Percentiles rank a stretch among this genome's conserved stretches.
These are phyloP conservation scores for Diphyllodes magnificus DNA, from an alignment of 2,113 vertebrate species.

Conservation along the genomic window DNA sequence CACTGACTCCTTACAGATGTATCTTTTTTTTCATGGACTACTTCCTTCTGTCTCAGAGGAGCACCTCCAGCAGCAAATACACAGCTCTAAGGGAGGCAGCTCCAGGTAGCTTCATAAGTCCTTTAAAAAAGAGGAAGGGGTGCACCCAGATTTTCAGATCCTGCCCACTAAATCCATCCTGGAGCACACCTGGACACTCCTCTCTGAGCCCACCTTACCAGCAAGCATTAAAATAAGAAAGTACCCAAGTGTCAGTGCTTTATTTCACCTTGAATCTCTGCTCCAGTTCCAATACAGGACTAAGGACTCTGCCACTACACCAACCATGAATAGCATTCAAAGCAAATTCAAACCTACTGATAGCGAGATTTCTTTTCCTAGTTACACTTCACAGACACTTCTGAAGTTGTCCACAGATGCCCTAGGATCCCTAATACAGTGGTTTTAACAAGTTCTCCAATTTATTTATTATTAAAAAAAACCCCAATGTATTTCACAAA, in stretches of 20 bases:
- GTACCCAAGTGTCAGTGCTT: neutral
- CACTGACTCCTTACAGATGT: neutral
- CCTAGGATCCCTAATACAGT: neutral
- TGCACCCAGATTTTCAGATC: neutral
- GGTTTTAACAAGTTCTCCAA: neutral
- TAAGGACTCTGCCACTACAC: neutral
- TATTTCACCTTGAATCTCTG: neutral
- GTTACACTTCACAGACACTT: neutral
- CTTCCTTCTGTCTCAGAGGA: neutral
- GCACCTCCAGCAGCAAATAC: neutral
- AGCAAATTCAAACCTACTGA: neutral
- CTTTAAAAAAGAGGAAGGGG: neutral
- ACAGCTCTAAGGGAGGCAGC: accelerated
- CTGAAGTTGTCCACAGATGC: neutral
- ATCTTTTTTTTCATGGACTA: neutral
- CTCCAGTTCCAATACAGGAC: neutral
- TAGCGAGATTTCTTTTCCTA: neutral
- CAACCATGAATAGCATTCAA: neutral
- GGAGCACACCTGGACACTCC: accelerated
- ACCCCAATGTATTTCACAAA: neutral
- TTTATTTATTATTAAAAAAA: neutral
- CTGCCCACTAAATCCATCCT: neutral
- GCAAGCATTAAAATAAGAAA: neutral
- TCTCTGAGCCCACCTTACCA: neutral
- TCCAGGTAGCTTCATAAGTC: neutral